phyloP scores from a whole-genome alignment of 1,140 invertebrate genomes.

The Galleria mellonella region DNA sequence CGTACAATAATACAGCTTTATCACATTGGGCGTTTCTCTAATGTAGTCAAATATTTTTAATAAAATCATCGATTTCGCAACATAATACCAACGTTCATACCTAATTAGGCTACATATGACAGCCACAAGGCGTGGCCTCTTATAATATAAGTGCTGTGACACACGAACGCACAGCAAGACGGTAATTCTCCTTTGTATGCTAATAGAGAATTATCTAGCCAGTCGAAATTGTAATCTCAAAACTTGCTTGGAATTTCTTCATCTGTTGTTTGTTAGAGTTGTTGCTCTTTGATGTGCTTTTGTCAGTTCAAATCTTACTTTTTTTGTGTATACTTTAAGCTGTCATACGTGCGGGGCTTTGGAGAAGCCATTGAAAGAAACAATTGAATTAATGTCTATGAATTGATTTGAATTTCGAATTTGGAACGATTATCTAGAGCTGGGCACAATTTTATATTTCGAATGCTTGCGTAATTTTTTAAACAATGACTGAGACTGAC shows the following conservation, averaged over 20 bases:
- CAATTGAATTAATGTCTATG: not conserved
- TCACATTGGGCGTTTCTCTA: not conserved
- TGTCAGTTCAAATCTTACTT: conserved; percentile 1
- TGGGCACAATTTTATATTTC: not conserved
- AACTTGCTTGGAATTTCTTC: conserved; percentile 67
- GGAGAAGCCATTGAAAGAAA: not conserved
- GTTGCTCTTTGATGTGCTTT: conserved; percentile 3
- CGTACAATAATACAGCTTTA: too few relatives aligned
- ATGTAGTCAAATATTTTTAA: not conserved
- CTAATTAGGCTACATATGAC: conserved; percentile 69
- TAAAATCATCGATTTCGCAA: not conserved
- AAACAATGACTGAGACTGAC: conserved; percentile 1
- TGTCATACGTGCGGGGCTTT: not conserved
- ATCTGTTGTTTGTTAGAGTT: conserved; percentile 39
- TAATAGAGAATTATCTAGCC: conserved; percentile 69
- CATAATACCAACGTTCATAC: conserved; percentile 19
- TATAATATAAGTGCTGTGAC: conserved; percentile 53
- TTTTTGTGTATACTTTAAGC: not conserved
- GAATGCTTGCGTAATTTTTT: not conserved
- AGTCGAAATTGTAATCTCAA: conserved; percentile 67
- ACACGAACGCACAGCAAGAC: conserved; percentile 54
- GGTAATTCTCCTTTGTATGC: conserved; percentile 71
- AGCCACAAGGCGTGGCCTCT: conserved; percentile 62
- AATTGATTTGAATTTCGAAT: not conserved
- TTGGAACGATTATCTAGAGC: not conserved